Base-by-base conservation (phyloP, 2,888 invertebrate species). In the Sinohyriopsis cumingii region DNA sequence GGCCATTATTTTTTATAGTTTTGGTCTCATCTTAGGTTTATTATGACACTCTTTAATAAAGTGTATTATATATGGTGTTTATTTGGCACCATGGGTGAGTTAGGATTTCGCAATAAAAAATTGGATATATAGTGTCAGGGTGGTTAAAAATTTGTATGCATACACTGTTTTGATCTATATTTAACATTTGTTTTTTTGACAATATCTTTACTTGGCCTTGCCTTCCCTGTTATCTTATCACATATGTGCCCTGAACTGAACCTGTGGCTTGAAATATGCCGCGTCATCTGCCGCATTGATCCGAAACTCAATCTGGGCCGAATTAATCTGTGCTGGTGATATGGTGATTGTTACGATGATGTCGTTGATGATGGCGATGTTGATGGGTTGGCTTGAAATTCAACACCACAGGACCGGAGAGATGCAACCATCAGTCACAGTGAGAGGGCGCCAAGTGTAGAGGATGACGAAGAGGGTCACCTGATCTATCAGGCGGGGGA, bases 381-480 rank as follows among this genome's bases (percentile, higher is more conserved):
- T 28, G 56, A 33, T 22, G 28, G 45, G 57, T 63, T 59, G 69
- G 62, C 53, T 63, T 71, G 68, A 73, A 70, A 72, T 71, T 66
- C 68, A 56, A 67, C 71, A 73, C 45, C 57, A 72, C 74, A 77
- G 75, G 73, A 76, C 71, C 69, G 76, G 61, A 68, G 68, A 56
- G 68, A 59, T 66, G 59, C 78, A 76, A 71, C 80, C 67, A 72
- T 80, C 65, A 75, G 77, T 63, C 69, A 65, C 63, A 80, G 76
- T 66, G 78, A 75, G 59, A 69, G 81, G 72, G 81, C 94, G 91
- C 95, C 96, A 92, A 95, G 96, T 92, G 95, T 98, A 92, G 96
- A 97, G 94, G 89, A 99, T 93, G 99, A 99, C 93, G 95, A 95
- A 93, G 99, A 99, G 92, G 99, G 99, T 92, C 99, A 99, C 93